Evolutionary conservation across 2,888 invertebrate genomes (phyloP).

Genomic region (Eupeodes luniger): DNA sequence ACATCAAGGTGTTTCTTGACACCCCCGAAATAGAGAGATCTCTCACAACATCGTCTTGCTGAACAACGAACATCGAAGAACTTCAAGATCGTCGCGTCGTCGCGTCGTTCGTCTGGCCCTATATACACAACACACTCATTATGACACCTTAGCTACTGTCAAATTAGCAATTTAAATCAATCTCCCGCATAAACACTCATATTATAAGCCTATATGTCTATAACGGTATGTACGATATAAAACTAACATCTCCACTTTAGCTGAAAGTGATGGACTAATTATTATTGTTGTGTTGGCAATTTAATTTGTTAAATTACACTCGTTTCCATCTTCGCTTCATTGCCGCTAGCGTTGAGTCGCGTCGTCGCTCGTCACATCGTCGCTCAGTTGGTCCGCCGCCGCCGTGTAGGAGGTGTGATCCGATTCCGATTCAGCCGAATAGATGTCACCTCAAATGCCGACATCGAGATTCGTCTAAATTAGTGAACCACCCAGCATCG

Average conservation of each 20-base stretch:
- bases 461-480: slow-evolving; percentile 63
- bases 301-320: slow-evolving; percentile 75
- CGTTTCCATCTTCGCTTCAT: slow-evolving; percentile 48
- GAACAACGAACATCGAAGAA: slow-evolving; percentile 3
- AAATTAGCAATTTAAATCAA: slow-evolving; percentile 76
- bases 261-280: slow-evolving; percentile 67
- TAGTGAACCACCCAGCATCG: slow-evolving; percentile 59
- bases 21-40: slow-evolving; percentile 55
- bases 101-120: slow-evolving; percentile 14
- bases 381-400: background rate
- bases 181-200: slow-evolving; percentile 8
- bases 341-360: no score
- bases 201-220: no score
- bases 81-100: slow-evolving; percentile 37
- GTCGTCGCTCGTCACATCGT: background rate
- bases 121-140: background rate
- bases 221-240: no score
- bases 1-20: slow-evolving; percentile 31
- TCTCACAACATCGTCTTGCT: background rate
- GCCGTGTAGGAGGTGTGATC: slow-evolving; percentile 65
- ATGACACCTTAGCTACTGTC: slow-evolving; percentile 58
- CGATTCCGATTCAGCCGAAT: slow-evolving; percentile 23
- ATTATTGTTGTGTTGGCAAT: slow-evolving; percentile 75
- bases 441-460: slow-evolving; percentile 51
- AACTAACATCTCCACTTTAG: slow-evolving; percentile 32